Evolutionary conservation across 2,797 vertebrate species (phyloP).

Genomic region (Clamator glandarius): DNA sequence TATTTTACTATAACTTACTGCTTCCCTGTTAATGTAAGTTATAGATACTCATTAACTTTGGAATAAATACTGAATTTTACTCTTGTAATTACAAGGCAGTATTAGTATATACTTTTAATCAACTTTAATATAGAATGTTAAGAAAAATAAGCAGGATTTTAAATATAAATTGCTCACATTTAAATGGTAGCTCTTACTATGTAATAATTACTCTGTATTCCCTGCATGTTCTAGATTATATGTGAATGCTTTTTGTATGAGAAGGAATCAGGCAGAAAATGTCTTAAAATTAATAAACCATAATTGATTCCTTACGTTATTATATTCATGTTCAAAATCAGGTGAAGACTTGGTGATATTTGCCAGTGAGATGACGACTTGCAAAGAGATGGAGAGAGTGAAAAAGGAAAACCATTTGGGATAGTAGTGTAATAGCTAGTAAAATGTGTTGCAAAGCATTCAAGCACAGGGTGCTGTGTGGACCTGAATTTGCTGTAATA

Average conservation of each 20-base stretch:
- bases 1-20: neutral
- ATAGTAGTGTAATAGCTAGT: neutral
- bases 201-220: neutral
- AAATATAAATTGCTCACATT: neutral
- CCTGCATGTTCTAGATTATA: neutral
- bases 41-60: constrained; percentile 7
- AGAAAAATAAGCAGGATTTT: constrained; percentile 17
- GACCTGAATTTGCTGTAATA: neutral
- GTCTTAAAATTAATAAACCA: neutral
- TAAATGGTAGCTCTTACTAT: neutral
- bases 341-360: neutral
- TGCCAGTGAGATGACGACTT: neutral
- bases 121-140: constrained; percentile 23
- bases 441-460: neutral
- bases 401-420: neutral
- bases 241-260: neutral
- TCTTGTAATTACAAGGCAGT: constrained; percentile 7
- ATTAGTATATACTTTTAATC: constrained; percentile 43
- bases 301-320: neutral
- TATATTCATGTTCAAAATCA: neutral
- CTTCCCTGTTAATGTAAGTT: constrained; percentile 24
- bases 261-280: neutral
- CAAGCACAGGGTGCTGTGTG: neutral
- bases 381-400: neutral
- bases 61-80: constrained; percentile 32